Percentiles rank a stretch among this genome's conserved stretches.
Evolutionary conservation across 1,140 invertebrate species (phyloP).

Genomic region (Paralvinella palmiformis): DNA sequence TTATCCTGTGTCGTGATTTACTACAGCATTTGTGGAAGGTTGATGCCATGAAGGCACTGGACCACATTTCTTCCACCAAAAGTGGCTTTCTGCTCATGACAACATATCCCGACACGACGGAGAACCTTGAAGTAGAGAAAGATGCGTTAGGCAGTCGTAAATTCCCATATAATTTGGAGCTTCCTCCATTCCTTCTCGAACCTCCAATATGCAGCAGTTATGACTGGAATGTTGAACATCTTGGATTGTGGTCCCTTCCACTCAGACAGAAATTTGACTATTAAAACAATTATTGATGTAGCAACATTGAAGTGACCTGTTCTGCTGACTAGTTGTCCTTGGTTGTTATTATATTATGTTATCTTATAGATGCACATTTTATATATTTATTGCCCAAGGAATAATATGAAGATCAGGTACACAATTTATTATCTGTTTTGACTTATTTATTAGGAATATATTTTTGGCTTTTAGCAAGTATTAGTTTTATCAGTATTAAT

Average conservation of each 20-base stretch:
- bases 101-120: not conserved
- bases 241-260: conserved; percentile 1
- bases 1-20: conserved; percentile 2
- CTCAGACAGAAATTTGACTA: conserved; percentile 13
- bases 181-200: not conserved
- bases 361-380: too few species aligned
- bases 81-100: not conserved
- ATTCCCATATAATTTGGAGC: conserved; percentile 7
- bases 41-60: not conserved
- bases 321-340: too few species aligned
- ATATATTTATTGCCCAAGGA: too few species aligned
- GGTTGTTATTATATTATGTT: too few species aligned
- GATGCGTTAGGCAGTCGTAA: not conserved
- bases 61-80: not conserved
- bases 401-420: too few species aligned
- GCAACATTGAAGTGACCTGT: too few species aligned
- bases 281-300: too few species aligned
- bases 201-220: conserved; percentile 6
- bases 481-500: too few species aligned
- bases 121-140: conserved; percentile 9
- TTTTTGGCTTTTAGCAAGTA: too few species aligned
- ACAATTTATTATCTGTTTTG: too few species aligned
- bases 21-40: conserved; percentile 13
- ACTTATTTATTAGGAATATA: too few species aligned
- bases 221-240: conserved; percentile 11